These are phyloP conservation scores for Sclerurus mexicanus DNA, from an alignment of 2,113 vertebrate species.

Conservation along the genomic window DNA sequence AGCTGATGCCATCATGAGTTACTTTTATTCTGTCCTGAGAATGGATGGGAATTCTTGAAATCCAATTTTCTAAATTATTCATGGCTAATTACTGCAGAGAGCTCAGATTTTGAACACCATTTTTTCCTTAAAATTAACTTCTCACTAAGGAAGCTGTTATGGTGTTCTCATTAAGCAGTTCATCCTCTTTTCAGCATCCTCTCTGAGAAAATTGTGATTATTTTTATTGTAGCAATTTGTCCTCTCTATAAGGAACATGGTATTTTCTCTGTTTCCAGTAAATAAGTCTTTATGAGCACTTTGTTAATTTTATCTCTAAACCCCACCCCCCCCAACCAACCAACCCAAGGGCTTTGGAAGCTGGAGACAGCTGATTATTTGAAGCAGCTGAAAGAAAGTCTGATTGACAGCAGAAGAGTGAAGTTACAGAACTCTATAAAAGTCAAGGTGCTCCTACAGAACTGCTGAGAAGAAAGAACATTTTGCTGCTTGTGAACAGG, in stretches of 20 bases:
- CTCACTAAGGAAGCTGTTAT: not conserved
- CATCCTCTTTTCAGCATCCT: not conserved
- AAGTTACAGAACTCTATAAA: not conserved
- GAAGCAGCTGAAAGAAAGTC: not conserved
- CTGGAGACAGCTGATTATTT: not conserved
- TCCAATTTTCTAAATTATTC: not conserved
- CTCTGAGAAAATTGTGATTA: not conserved
- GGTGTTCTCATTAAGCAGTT: not conserved
- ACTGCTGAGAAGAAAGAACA: not conserved
- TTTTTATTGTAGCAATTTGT: not conserved
- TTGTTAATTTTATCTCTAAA: not conserved
- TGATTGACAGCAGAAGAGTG: not conserved
- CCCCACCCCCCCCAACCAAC: rapidly evolving
- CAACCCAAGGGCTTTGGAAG: not conserved
- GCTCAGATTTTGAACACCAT: not conserved
- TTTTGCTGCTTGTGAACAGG: not conserved
- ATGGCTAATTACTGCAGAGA: not conserved
- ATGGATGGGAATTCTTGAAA: not conserved
- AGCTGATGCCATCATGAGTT: not conserved
- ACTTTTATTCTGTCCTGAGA: not conserved
- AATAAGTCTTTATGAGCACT: not conserved
- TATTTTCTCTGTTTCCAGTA: not conserved
- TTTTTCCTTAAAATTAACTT: not conserved
- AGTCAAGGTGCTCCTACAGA: not conserved
- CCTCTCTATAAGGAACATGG: not conserved